phyloP scores from a whole-genome alignment of 2,888 invertebrate genomes.

The Augochlorella aurata region DNA sequence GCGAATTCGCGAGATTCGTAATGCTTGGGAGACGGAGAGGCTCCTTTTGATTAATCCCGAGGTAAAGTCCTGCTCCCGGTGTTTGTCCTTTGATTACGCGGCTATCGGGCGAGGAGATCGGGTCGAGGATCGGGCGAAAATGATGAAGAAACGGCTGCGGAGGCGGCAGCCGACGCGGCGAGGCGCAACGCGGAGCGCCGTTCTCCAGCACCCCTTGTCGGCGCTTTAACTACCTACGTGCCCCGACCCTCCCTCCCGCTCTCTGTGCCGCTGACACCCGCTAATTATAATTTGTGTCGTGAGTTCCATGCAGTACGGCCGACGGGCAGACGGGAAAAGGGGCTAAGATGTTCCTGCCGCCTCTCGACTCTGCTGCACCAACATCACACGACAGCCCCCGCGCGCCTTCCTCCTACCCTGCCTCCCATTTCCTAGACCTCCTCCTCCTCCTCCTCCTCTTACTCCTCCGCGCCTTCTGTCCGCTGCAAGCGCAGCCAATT shows the following conservation, averaged over 20 bases:
- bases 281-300: constrained; percentile 71
- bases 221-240: constrained; percentile 60
- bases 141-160: constrained; percentile 19
- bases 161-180: too few species aligned
- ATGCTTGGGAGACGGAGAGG: too few species aligned
- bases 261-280: constrained; percentile 62
- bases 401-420: constrained; percentile 1
- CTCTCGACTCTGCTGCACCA: constrained; percentile 44
- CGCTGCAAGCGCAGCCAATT: constrained; percentile 5
- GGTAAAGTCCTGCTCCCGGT: neutral
- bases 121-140: constrained; percentile 16
- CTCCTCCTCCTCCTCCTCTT: constrained; percentile 5
- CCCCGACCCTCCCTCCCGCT: constrained; percentile 18
- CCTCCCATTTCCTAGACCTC: neutral
- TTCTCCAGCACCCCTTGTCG: constrained; percentile 36
- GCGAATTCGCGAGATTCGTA: neutral
- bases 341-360: constrained; percentile 43
- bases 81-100: constrained; percentile 24
- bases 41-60: neutral
- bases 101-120: constrained; percentile 32
- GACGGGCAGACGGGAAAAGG: constrained; percentile 34
- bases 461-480: neutral
- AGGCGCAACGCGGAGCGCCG: neutral
- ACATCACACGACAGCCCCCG: constrained; percentile 25
- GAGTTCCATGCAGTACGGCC: constrained; percentile 46